Percentiles rank a stretch among this genome's conserved stretches.
phyloP scores from a whole-genome alignment of 1,140 invertebrate species.

The Aphis gossypii region DNA sequence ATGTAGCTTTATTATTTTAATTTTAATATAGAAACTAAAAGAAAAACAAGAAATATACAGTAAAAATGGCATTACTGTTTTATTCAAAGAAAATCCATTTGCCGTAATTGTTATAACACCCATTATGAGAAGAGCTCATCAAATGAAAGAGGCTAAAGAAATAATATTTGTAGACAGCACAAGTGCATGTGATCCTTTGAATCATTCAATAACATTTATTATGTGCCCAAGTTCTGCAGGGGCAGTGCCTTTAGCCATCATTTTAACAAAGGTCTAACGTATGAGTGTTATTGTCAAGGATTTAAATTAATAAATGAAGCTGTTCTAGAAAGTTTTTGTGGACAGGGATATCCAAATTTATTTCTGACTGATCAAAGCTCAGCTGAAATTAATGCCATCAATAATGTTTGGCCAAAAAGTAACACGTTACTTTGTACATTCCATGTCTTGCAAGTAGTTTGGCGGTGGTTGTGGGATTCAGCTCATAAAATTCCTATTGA shows the following conservation, averaged over 20 bases:
- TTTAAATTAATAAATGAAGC: constrained; percentile 11
- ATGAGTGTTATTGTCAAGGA: background rate
- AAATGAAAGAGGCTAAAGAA: background rate
- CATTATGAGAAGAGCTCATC: constrained; percentile 10
- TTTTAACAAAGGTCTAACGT: constrained; percentile 32
- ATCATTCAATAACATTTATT: constrained; percentile 34
- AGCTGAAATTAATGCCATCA: no score
- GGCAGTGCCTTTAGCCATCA: background rate
- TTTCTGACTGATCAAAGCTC: no score
- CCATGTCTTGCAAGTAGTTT: no score
- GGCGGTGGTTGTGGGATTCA: no score
- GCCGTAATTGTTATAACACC: background rate
- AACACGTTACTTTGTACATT: no score
- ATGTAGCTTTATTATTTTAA: no score
- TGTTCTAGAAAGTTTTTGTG: no score
- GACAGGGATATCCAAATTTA: no score
- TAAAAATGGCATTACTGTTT: background rate
- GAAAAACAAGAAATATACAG: background rate
- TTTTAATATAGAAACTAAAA: no score
- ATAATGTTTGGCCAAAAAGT: no score
- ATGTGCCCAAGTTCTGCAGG: background rate
- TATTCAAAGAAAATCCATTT: background rate
- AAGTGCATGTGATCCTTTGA: background rate
- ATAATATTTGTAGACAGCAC: constrained; percentile 26
- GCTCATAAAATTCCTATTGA: no score